These are phyloP conservation scores for Saturnia japonica DNA, from an alignment of 2,888 invertebrate species.

Conservation along the genomic window DNA sequence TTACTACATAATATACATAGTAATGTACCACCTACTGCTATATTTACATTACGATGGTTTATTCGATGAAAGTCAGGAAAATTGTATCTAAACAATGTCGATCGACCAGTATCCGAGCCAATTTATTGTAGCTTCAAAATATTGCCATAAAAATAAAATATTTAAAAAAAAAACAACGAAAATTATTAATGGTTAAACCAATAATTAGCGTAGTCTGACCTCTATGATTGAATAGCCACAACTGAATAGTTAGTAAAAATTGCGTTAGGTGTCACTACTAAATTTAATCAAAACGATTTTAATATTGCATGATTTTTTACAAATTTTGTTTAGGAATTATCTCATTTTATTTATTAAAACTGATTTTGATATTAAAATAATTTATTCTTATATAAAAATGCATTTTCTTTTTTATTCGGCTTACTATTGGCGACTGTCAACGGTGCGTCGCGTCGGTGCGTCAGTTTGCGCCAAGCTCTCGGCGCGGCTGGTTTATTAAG, in stretches of 20 bases:
- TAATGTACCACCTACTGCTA: too few relatives aligned
- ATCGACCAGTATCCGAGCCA: too few relatives aligned
- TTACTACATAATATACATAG: too few relatives aligned
- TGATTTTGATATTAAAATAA: not conserved
- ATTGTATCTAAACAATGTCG: too few relatives aligned
- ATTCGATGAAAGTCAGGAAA: too few relatives aligned
- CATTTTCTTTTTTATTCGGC: not conserved
- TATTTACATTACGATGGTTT: too few relatives aligned
- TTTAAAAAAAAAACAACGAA: too few relatives aligned
- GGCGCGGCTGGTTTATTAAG: slow-evolving; percentile 46
- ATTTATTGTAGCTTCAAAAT: too few relatives aligned
- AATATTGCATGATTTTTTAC: not conserved
- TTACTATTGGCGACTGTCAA: slow-evolving; percentile 12
- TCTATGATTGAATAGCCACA: slow-evolving; percentile 17
- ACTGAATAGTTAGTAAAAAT: not conserved
- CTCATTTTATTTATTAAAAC: not conserved
- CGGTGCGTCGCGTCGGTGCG: slow-evolving; percentile 39
- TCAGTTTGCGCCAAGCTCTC: slow-evolving; percentile 62
- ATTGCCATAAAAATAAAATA: too few relatives aligned
- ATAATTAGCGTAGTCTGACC: not conserved
- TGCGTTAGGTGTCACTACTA: slow-evolving; percentile 7
- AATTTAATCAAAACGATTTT: not conserved
- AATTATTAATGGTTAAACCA: not conserved
- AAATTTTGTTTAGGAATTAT: not conserved
- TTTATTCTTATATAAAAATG: not conserved